Percentiles rank a stretch among this genome's conserved stretches.
These are phyloP conservation scores for Pyrrhosoma nymphula DNA, from an alignment of 2,888 invertebrate species.

Conservation along the genomic window DNA sequence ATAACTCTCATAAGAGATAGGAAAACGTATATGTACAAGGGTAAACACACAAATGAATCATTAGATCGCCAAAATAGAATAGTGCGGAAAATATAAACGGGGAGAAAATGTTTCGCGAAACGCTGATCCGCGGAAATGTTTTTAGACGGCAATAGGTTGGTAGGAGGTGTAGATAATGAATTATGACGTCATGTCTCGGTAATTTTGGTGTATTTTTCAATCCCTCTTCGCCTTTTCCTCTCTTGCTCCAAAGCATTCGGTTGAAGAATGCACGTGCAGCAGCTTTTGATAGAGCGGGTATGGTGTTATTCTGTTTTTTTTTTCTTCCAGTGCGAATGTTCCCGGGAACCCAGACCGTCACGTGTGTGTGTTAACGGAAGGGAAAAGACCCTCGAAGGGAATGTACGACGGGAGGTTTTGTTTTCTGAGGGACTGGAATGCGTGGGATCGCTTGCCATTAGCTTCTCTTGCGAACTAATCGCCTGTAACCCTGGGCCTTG, in stretches of 20 bases:
- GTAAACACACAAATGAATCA: too few species aligned
- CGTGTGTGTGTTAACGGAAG: neutral
- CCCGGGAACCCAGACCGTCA: neutral
- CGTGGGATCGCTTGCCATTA: slow-evolving; percentile 17
- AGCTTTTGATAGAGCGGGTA: neutral
- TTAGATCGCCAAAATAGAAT: too few species aligned
- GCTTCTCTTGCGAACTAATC: slow-evolving; percentile 3
- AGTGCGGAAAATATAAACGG: too few species aligned
- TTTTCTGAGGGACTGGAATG: neutral
- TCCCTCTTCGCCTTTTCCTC: neutral
- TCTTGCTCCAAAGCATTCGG: neutral
- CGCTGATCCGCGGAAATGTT: neutral
- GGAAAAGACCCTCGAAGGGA: neutral
- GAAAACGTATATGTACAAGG: too few species aligned
- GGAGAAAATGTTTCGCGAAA: neutral
- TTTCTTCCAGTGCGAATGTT: neutral
- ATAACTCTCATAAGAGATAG: too few species aligned
- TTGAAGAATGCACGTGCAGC: neutral
- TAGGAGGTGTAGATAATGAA: neutral
- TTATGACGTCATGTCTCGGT: neutral
- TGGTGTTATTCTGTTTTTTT: neutral
- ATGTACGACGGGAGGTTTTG: neutral
- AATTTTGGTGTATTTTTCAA: neutral
- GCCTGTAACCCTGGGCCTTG: neutral
- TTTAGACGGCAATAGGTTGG: neutral